Evolutionary conservation across 2,113 vertebrate species (phyloP).

Genomic region (Vireo altiloquus): DNA sequence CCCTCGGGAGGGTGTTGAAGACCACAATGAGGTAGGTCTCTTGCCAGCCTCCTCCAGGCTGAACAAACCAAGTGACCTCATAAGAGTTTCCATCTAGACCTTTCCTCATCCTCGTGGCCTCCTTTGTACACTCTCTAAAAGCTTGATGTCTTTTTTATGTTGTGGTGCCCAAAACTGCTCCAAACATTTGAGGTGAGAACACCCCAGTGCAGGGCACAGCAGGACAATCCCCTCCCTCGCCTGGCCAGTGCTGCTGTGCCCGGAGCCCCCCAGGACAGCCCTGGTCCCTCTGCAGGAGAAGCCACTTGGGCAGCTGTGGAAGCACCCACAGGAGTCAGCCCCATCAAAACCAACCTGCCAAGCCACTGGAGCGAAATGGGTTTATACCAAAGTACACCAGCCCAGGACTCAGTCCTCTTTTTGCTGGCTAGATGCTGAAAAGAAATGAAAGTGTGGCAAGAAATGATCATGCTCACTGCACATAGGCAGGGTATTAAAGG

Average conservation of each 20-base stretch:
- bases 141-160: background rate
- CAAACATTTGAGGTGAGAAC: accelerated
- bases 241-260: background rate
- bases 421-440: background rate
- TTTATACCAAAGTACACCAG: accelerated
- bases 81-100: background rate
- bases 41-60: background rate
- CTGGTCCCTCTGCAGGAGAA: background rate
- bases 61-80: background rate
- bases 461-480: background rate
- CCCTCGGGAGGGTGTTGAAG: background rate
- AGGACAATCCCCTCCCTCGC: background rate
- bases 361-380: background rate
- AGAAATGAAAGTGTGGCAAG: background rate
- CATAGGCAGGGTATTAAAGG: background rate
- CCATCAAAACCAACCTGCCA: background rate
- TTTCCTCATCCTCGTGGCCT: background rate
- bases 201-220: background rate
- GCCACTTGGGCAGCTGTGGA: background rate
- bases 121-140: background rate
- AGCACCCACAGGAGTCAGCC: background rate
- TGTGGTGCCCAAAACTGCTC: background rate
- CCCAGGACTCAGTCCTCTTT: accelerated
- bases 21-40: background rate
- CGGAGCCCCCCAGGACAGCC: background rate